These are phyloP conservation scores for Drosophila triauraria DNA, from an alignment of 1,140 invertebrate genomes.

Conservation along the genomic window DNA sequence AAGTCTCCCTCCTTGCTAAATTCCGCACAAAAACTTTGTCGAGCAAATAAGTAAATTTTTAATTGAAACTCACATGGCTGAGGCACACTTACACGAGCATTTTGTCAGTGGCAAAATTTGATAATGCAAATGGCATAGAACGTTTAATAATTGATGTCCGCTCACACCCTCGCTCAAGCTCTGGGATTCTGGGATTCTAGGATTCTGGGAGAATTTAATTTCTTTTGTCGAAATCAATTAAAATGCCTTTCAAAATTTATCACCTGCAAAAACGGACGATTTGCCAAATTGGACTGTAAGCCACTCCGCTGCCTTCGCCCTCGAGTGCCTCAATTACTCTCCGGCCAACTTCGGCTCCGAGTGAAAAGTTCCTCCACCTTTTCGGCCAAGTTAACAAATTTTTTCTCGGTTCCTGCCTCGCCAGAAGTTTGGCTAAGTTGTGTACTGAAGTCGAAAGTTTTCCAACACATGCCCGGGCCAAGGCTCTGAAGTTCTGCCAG, in stretches of 20 bases:
- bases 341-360: conserved; percentile 47
- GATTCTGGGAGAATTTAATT: conserved; percentile 41
- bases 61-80: conserved; percentile 66
- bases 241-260: conserved; percentile 69
- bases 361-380: conserved; percentile 47
- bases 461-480: conserved; percentile 18
- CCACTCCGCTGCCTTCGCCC: conserved; percentile 30
- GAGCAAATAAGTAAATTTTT: conserved; percentile 66
- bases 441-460: conserved; percentile 74
- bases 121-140: conserved; percentile 58
- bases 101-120: conserved; percentile 52
- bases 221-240: conserved; percentile 70
- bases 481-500: conserved; percentile 7
- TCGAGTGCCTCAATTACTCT: conserved; percentile 69
- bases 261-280: conserved; percentile 63
- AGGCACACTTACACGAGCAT: conserved; percentile 12
- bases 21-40: conserved; percentile 49
- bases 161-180: conserved; percentile 9
- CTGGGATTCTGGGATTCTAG: too few species aligned
- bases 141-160: conserved; percentile 54
- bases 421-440: conserved; percentile 77
- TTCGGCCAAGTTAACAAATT: conserved; percentile 71
- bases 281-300: conserved; percentile 43
- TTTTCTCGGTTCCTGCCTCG: conserved; percentile 31
- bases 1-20: conserved; percentile 31